A percentile compares a stretch with the other conserved stretches of the same genome.
Conservation (phyloP, 2,797 vertebrate genomes). For the Denticeps clupeoides region DNA sequence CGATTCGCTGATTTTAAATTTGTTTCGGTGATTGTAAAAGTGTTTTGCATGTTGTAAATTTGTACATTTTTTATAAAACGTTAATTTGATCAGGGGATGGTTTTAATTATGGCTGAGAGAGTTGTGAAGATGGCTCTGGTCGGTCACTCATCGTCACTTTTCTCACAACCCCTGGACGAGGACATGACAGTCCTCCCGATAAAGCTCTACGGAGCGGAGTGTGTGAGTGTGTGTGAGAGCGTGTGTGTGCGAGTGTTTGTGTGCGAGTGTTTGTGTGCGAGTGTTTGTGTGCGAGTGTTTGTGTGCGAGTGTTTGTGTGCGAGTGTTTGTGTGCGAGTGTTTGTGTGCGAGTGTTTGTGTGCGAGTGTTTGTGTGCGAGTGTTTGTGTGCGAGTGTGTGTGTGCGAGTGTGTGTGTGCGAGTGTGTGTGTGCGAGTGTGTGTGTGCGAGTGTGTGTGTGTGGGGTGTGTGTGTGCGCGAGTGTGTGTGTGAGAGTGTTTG, state of each 20-base stretch:
- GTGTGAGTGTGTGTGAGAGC: constrained; percentile 1
- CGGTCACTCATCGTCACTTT: too few species aligned
- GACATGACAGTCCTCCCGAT: too few species aligned
- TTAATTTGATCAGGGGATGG: too few species aligned
- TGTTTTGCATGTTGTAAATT: too few species aligned
- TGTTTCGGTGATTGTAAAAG: too few species aligned
- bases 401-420: constrained; percentile 1
- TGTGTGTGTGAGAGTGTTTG: not conserved
- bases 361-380: constrained; percentile 26
- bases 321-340: constrained; percentile 2
- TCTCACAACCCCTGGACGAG: too few species aligned
- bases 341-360: constrained; percentile 1
- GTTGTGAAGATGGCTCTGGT: too few species aligned
- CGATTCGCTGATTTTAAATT: too few species aligned
- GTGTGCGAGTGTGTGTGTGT: constrained; percentile 1
- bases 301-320: constrained; percentile 1
- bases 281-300: constrained; percentile 26
- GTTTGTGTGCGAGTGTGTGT: constrained; percentile 3
- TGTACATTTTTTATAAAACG: too few species aligned
- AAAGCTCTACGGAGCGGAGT: constrained; percentile 37
- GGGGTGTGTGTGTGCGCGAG: constrained; percentile 2
- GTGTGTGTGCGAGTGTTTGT: too few species aligned
- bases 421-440: constrained; percentile 1
- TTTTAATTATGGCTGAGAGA: too few species aligned
- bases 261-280: constrained; percentile 1